phyloP scores from a whole-genome alignment of 64 coral and sea anemone species.

The Platygyra sinensis region DNA sequence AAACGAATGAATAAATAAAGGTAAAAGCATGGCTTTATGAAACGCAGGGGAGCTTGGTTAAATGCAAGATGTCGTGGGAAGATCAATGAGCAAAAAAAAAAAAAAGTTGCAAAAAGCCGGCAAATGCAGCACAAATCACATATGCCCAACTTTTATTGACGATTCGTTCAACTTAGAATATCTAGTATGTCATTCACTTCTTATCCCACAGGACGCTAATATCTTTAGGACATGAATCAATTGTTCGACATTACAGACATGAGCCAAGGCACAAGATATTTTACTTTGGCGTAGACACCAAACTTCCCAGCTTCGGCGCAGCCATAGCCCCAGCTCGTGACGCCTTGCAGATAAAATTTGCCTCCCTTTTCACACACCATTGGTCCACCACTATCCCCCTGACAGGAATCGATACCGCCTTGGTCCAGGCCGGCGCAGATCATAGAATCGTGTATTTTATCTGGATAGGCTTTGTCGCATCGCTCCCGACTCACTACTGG shows the following conservation, averaged over 20 bases:
- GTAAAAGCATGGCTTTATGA: no score
- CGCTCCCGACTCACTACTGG: constrained; percentile 24
- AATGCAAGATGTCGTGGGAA: no score
- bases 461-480: constrained; percentile 38
- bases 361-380: constrained; percentile 40
- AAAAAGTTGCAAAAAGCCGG: no score
- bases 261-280: constrained; percentile 37
- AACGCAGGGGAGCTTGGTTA: no score
- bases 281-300: constrained; percentile 66
- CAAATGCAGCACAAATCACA: no score
- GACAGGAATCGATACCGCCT: constrained; percentile 61
- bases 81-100: no score
- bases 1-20: no score
- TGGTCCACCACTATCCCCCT: constrained; percentile 42
- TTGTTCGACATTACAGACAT: background rate
- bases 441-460: constrained; percentile 58
- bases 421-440: constrained; percentile 49
- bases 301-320: constrained; percentile 54
- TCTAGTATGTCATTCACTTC: background rate
- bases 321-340: constrained; percentile 49
- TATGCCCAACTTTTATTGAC: no score
- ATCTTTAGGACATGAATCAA: background rate
- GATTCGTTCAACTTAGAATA: background rate
- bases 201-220: background rate
- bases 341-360: constrained; percentile 41